A percentile compares a stretch with the other conserved stretches of the same genome.
Conservation (phyloP, 1,140 invertebrate species). For the Pogonomyrmex barbatus region DNA sequence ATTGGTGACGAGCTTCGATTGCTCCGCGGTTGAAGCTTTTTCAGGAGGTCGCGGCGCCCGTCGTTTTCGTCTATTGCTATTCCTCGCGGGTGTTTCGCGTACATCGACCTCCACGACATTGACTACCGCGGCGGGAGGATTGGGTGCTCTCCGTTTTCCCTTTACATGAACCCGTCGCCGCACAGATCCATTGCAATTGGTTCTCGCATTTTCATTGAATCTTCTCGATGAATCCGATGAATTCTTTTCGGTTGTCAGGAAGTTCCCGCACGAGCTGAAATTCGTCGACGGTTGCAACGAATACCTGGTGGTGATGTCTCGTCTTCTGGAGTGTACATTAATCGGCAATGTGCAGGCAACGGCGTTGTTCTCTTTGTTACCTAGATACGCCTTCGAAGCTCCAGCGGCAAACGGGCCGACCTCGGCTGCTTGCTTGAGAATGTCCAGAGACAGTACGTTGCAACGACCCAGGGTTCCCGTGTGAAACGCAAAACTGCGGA, state of each 20-base stretch:
- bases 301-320: constrained; percentile 79
- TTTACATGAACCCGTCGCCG: constrained; percentile 88
- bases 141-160: constrained; percentile 91
- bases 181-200: constrained; percentile 86
- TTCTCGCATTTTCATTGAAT: constrained; percentile 82
- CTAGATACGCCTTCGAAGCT: constrained; percentile 80
- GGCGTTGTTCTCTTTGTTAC: constrained; percentile 72
- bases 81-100: constrained; percentile 67
- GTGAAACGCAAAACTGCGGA: constrained; percentile 90
- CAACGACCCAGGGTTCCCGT: constrained; percentile 75
- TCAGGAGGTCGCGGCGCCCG: constrained; percentile 88
- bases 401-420: constrained; percentile 88
- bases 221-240: constrained; percentile 75
- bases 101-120: constrained; percentile 72
- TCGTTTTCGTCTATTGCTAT: constrained; percentile 86
- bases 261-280: constrained; percentile 87
- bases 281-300: constrained; percentile 83
- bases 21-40: constrained; percentile 27
- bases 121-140: constrained; percentile 86
- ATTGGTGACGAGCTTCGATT: constrained; percentile 44
- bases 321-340: constrained; percentile 68
- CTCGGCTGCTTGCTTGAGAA: constrained; percentile 82
- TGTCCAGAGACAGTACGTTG: constrained; percentile 62
- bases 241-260: constrained; percentile 78
- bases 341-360: constrained; percentile 76